phyloP scores from a whole-genome alignment of 2,888 invertebrate genomes.

The Plemyria rubiginata region DNA sequence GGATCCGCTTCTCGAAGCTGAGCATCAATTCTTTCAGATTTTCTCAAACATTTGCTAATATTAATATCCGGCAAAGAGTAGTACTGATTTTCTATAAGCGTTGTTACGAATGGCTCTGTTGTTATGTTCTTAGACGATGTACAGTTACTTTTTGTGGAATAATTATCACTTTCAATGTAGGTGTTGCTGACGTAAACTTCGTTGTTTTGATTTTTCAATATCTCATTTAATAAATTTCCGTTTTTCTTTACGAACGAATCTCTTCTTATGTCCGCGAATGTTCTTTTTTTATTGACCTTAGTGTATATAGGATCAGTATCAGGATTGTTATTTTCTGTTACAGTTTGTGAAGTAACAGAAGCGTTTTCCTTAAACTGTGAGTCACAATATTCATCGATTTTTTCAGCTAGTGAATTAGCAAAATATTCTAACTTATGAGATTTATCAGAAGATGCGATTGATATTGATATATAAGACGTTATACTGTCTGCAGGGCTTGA shows the following conservation, averaged over 20 bases:
- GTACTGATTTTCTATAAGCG: slow-evolving; percentile 87
- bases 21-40: slow-evolving; percentile 89
- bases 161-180: slow-evolving; percentile 72
- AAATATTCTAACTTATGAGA: slow-evolving; percentile 80
- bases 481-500: slow-evolving; percentile 80
- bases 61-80: slow-evolving; percentile 89
- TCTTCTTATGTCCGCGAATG: slow-evolving; percentile 80
- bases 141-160: slow-evolving; percentile 69
- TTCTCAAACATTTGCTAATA: slow-evolving; percentile 88
- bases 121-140: slow-evolving; percentile 77
- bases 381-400: slow-evolving; percentile 83
- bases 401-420: slow-evolving; percentile 80
- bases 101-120: slow-evolving; percentile 79
- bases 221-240: slow-evolving; percentile 66
- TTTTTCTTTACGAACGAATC: slow-evolving; percentile 70
- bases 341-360: slow-evolving; percentile 60
- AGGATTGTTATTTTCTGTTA: slow-evolving; percentile 58
- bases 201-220: slow-evolving; percentile 62
- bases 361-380: slow-evolving; percentile 72
- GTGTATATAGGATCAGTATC: slow-evolving; percentile 76
- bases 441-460: slow-evolving; percentile 80
- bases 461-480: slow-evolving; percentile 81
- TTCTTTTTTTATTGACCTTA: slow-evolving; percentile 79
- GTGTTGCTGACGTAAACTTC: slow-evolving; percentile 74
- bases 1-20: slow-evolving; percentile 85